Percentiles rank a stretch among this genome's conserved stretches.
phyloP scores from a whole-genome alignment of 2,888 invertebrate genomes.

The Dynastes hyllus region DNA sequence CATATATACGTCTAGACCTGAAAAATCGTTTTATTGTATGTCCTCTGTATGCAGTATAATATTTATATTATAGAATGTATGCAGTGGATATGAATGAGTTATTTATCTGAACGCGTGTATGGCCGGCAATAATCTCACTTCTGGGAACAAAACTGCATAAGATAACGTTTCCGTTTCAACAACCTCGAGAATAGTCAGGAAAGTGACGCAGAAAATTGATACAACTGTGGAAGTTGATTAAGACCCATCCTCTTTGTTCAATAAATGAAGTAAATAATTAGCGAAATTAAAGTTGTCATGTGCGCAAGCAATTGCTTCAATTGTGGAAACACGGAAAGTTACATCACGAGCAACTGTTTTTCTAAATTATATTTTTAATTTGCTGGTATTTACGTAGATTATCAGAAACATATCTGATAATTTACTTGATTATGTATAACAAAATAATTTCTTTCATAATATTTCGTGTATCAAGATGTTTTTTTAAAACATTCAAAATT shows the following conservation, averaged over 20 bases:
- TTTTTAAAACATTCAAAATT: too few relatives aligned
- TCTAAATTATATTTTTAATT: background rate
- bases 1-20: constrained; percentile 7
- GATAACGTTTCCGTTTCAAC: constrained; percentile 69
- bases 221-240: constrained; percentile 51
- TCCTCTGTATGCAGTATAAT: background rate
- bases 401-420: too few relatives aligned
- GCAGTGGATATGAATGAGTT: constrained; percentile 28
- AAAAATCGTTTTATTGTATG: constrained; percentile 8
- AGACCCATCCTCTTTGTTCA: constrained; percentile 41
- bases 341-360: background rate
- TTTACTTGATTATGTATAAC: too few relatives aligned
- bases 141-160: constrained; percentile 68
- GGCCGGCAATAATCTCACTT: constrained; percentile 62
- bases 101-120: constrained; percentile 58
- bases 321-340: background rate
- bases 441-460: too few relatives aligned
- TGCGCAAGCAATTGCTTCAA: constrained; percentile 3
- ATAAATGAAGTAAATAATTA: constrained; percentile 43
- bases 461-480: too few relatives aligned
- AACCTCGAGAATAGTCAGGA: constrained; percentile 66
- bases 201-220: constrained; percentile 56
- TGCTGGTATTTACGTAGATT: too few relatives aligned
- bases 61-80: constrained; percentile 24
- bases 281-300: constrained; percentile 33